Percentiles rank a stretch among this genome's conserved stretches.
phyloP scores from a whole-genome alignment of 2,888 invertebrate genomes.

The Sialis lutaria region DNA sequence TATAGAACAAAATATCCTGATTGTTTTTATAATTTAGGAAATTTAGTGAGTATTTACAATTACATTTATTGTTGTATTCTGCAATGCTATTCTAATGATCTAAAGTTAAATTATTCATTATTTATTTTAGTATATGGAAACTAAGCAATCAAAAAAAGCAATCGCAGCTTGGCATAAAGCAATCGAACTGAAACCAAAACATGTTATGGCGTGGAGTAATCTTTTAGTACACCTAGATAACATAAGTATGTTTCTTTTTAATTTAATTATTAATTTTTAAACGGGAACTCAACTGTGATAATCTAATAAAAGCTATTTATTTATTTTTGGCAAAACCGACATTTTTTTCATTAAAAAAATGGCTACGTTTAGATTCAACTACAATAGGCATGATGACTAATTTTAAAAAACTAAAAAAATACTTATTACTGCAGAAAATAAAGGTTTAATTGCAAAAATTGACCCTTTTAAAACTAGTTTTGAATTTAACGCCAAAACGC shows the following conservation, averaged over 20 bases:
- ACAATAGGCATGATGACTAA: too few species aligned
- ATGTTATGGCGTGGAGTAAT: constrained; percentile 84
- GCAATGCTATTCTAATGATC: neutral
- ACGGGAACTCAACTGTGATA: too few species aligned
- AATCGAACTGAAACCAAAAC: constrained; percentile 55
- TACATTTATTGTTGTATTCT: neutral
- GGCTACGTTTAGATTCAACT: too few species aligned
- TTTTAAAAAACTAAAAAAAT: too few species aligned
- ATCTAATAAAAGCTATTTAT: too few species aligned
- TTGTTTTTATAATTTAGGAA: constrained; percentile 88
- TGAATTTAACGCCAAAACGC: too few species aligned
- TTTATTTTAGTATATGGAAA: constrained; percentile 55
- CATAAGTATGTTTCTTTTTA: constrained; percentile 13
- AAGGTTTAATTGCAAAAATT: too few species aligned
- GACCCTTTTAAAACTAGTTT: too few species aligned
- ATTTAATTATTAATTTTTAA: too few species aligned
- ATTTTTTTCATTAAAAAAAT: too few species aligned
- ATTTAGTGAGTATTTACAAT: constrained; percentile 44
- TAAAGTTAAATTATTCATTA: neutral
- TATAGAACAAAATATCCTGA: constrained; percentile 73
- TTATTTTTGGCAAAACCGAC: too few species aligned
- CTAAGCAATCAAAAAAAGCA: constrained; percentile 55
- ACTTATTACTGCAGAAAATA: too few species aligned
- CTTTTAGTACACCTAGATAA: constrained; percentile 70
- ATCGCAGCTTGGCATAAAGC: constrained; percentile 69